phyloP scores from a whole-genome alignment of 1,140 invertebrate genomes.

The Zelostemma sp. region DNA sequence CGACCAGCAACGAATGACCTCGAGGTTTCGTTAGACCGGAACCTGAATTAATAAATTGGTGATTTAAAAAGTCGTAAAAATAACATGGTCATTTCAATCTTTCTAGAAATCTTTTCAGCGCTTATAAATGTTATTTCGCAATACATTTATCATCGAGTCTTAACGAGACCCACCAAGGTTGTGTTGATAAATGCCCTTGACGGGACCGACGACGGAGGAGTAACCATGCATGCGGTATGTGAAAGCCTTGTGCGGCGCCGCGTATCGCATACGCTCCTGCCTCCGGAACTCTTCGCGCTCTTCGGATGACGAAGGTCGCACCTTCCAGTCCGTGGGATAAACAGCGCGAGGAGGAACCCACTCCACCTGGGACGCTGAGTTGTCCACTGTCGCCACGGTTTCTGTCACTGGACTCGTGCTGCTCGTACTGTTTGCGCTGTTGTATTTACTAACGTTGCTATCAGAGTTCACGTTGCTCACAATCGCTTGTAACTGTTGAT shows the following conservation, averaged over 20 bases:
- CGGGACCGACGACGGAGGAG: conserved; percentile 89
- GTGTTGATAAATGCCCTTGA: conserved; percentile 88
- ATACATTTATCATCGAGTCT: too few relatives aligned
- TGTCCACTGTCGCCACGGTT: conserved; percentile 42
- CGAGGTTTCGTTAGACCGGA: conserved; percentile 77
- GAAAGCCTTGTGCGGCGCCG: conserved; percentile 87
- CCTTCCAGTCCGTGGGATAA: conserved; percentile 83
- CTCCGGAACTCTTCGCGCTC: conserved; percentile 85
- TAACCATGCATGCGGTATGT: conserved; percentile 89
- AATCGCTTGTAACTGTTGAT: conserved; percentile 35
- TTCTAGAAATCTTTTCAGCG: too few relatives aligned
- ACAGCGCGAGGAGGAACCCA: conserved; percentile 74
- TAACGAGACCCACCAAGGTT: conserved; percentile 57
- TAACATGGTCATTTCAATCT: too few relatives aligned
- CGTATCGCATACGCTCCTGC: conserved; percentile 82
- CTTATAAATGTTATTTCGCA: too few relatives aligned
- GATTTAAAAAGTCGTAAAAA: too few relatives aligned
- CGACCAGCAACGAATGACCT: conserved; percentile 86
- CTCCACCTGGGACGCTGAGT: conserved; percentile 52
- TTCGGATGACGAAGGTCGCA: conserved; percentile 80
- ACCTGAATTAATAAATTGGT: conserved; percentile 46
- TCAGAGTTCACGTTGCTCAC: conserved; percentile 21
- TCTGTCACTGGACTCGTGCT: conserved; percentile 52
- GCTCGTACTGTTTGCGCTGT: conserved; percentile 24
- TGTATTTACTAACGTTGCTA: conserved; percentile 29